Evolutionary conservation across 2,888 invertebrate species (phyloP).

Genomic region (Oligia latruncula): DNA sequence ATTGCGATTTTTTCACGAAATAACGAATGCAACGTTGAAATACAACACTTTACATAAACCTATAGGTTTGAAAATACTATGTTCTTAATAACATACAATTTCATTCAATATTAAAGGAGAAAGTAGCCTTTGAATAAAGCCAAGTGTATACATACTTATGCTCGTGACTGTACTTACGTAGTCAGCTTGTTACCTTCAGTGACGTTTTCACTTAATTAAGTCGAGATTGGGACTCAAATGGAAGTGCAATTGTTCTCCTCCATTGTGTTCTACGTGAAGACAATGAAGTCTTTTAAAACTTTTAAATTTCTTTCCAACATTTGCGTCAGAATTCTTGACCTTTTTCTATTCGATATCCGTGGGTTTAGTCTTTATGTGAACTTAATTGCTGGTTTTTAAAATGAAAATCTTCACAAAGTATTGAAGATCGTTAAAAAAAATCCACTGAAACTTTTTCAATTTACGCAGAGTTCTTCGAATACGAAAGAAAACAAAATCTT

Average conservation of each 20-base stretch:
- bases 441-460: not conserved
- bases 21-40: too few relatives aligned
- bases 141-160: too few relatives aligned
- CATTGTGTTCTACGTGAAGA: constrained; percentile 35
- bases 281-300: constrained; percentile 22
- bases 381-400: constrained; percentile 4
- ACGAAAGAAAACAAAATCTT: not conserved
- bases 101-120: too few relatives aligned
- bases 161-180: too few relatives aligned
- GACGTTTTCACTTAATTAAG: constrained; percentile 48
- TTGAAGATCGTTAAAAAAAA: not conserved
- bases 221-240: constrained; percentile 34
- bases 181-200: constrained; percentile 25
- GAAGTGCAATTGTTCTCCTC: constrained; percentile 18
- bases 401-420: not conserved
- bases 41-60: too few relatives aligned
- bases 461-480: not conserved
- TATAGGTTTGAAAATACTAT: too few relatives aligned
- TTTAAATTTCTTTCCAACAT: constrained; percentile 22
- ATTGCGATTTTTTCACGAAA: too few relatives aligned
- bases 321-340: constrained; percentile 6
- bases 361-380: constrained; percentile 10
- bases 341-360: constrained; percentile 7
- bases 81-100: too few relatives aligned
- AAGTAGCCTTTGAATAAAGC: too few relatives aligned